Evolutionary conservation across 2,888 invertebrate species (phyloP).

Genomic region (Sericinus montela): DNA sequence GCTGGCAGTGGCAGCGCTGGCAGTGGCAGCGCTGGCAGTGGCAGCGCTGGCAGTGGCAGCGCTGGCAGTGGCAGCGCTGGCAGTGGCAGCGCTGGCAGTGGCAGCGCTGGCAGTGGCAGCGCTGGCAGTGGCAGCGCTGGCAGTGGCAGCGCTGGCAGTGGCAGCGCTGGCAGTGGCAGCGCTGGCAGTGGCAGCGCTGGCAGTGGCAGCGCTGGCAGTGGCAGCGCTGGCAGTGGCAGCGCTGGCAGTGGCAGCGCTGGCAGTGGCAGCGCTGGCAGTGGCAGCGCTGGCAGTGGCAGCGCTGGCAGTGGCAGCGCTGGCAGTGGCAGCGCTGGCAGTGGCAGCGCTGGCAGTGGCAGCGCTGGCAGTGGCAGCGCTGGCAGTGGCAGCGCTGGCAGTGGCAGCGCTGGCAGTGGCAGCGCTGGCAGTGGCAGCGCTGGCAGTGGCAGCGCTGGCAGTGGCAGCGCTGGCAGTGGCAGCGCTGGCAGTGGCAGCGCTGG

Average conservation of each 20-base stretch:
- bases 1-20: slow-evolving; percentile 22
- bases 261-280: slow-evolving; percentile 24
- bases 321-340: slow-evolving; percentile 7
- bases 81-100: slow-evolving; percentile 24
- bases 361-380: slow-evolving; percentile 22
- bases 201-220: slow-evolving; percentile 34
- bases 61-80: too few species aligned
- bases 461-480: slow-evolving; percentile 31
- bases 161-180: slow-evolving; percentile 25
- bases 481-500: slow-evolving; percentile 22
- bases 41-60: slow-evolving; percentile 16
- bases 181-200: slow-evolving; percentile 22
- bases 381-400: slow-evolving; percentile 34
- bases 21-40: slow-evolving; percentile 34
- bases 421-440: too few species aligned
- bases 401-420: slow-evolving; percentile 16
- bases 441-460: slow-evolving; percentile 24
- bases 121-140: slow-evolving; percentile 22
- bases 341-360: slow-evolving; percentile 25
- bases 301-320: slow-evolving; percentile 22
- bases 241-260: too few species aligned
- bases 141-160: slow-evolving; percentile 7
- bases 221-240: slow-evolving; percentile 16
- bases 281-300: slow-evolving; percentile 31
- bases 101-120: slow-evolving; percentile 31